Base-by-base conservation (phyloP, 2,888 invertebrate species). In the Cephalotes varians region DNA sequence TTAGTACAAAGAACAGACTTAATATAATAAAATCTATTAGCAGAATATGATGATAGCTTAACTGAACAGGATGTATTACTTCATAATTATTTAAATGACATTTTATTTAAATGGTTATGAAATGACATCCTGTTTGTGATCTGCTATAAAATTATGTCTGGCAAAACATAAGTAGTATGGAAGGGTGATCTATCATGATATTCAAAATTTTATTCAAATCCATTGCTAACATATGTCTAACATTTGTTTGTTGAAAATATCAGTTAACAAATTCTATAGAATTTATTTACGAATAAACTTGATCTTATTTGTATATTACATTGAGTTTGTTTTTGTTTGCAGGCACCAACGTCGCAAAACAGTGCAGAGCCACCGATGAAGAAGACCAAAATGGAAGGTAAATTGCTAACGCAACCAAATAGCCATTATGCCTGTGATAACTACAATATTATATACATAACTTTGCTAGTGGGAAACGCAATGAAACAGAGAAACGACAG, bases 351-450 rank as follows among this genome's bases (percentile, higher is more conserved):
- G 51, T 84, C 92, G 4, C 91, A 91, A 82, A 94, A 90, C 85
- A 93, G 90, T 73, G 85, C 88, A 80, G 94, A 94, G 77, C 92
- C 93, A 67, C 92, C 92, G 10, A 86, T 69, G 58, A 94, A 94
- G 91, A 94, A 93, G 87, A 81, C 87, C 34, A 91, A 93, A 91
- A 85, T 91, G 54, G 94, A 94, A 94, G 94, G 94, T 94, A 94
- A 88, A 92, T 94, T 94, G 93, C 94, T 92, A 91, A 91, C 84
- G 73, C 86, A 88, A 84, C 84, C 85, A 87, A 74, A 90, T 91
- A 87, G 81, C 40, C 79, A 82, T 69, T 90, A 85, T 87, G 82
- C 85, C 84, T 83, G 73, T 90, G 82, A 87, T 83, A 69, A 81
- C 81, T 90, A 86, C 86, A 79, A 83, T 86, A 91, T 80, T 82